A percentile compares a stretch with the other conserved stretches of the same genome.
Evolutionary conservation across 2,113 vertebrate genomes (phyloP).

Genomic region (Amblyopsis rosae): DNA sequence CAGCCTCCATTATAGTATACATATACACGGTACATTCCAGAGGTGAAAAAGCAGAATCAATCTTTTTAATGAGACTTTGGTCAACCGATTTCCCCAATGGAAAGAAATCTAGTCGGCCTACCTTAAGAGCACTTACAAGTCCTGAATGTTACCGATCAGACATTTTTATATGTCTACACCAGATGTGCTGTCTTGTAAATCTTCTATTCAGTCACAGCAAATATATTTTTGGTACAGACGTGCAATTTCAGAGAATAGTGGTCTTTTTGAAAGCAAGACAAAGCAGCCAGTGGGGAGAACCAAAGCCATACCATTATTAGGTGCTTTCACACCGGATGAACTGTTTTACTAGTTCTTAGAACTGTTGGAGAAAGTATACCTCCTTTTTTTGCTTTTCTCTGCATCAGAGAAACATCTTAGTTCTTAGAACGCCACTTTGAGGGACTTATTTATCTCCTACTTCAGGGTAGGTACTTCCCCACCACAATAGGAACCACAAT

Average conservation of each 20-base stretch:
- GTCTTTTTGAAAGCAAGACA: slow-evolving; percentile 16
- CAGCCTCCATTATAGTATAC: slow-evolving; percentile 20
- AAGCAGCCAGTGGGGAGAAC: slow-evolving; percentile 9
- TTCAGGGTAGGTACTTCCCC: too few relatives aligned
- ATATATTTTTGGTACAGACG: slow-evolving; percentile 44
- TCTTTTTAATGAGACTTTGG: slow-evolving; percentile 48
- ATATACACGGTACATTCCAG: not conserved
- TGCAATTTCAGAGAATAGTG: slow-evolving; percentile 20
- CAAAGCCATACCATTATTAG: not conserved
- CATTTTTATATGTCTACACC: slow-evolving; percentile 67
- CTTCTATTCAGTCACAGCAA: slow-evolving; percentile 50
- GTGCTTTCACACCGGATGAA: too few relatives aligned
- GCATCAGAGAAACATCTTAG: too few relatives aligned
- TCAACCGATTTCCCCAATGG: slow-evolving; percentile 41
- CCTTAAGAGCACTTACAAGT: slow-evolving; percentile 35
- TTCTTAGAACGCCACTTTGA: too few relatives aligned
- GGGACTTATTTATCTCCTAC: too few relatives aligned
- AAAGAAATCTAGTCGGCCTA: slow-evolving; percentile 26
- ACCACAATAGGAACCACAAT: too few relatives aligned
- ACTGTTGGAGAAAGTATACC: too few relatives aligned
- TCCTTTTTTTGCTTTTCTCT: too few relatives aligned
- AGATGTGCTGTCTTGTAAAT: slow-evolving; percentile 73
- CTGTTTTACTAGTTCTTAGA: too few relatives aligned
- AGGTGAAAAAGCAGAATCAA: slow-evolving; percentile 26
- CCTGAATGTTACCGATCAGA: slow-evolving; percentile 61